phyloP scores from a whole-genome alignment of 2,797 vertebrate species.

The Pseudomugil gertrudae region DNA sequence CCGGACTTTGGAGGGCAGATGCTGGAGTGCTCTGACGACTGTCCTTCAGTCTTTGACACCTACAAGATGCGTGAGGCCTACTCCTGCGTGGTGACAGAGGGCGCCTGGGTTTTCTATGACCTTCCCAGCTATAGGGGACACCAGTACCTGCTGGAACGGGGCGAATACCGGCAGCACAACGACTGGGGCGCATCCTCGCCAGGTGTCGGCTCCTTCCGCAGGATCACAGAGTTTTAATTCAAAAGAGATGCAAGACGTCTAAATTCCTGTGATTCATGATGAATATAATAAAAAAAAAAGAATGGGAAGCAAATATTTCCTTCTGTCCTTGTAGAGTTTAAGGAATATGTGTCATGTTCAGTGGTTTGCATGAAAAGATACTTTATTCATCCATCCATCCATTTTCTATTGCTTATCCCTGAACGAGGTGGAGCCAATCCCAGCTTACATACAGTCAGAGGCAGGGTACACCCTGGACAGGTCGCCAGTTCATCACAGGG shows the following conservation, averaged over 20 bases:
- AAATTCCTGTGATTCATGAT: background rate
- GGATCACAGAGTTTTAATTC: constrained; percentile 77
- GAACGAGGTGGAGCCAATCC: no score
- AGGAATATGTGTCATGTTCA: background rate
- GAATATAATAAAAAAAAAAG: constrained; percentile 43
- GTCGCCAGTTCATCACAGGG: no score
- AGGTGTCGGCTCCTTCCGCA: constrained; percentile 83
- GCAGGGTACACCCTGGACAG: no score
- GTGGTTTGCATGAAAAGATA: background rate
- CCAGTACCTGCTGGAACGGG: constrained; percentile 86
- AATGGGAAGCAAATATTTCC: constrained; percentile 43
- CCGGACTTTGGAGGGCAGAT: constrained; percentile 86
- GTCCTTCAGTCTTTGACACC: constrained; percentile 83
- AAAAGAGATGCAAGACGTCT: constrained; percentile 1
- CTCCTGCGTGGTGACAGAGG: constrained; percentile 85
- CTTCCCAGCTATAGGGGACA: constrained; percentile 84
- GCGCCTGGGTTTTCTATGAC: constrained; percentile 87
- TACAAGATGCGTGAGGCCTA: constrained; percentile 85
- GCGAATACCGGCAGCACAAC: constrained; percentile 84
- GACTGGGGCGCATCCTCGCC: constrained; percentile 85
- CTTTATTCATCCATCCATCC: no score
- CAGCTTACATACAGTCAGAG: no score
- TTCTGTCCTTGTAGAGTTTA: constrained; percentile 18
- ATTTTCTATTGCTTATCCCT: no score
- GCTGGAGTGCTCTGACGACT: constrained; percentile 86